Evolutionary conservation across 2,113 vertebrate genomes (phyloP).

Genomic region (Trochalopteron elliotii): DNA sequence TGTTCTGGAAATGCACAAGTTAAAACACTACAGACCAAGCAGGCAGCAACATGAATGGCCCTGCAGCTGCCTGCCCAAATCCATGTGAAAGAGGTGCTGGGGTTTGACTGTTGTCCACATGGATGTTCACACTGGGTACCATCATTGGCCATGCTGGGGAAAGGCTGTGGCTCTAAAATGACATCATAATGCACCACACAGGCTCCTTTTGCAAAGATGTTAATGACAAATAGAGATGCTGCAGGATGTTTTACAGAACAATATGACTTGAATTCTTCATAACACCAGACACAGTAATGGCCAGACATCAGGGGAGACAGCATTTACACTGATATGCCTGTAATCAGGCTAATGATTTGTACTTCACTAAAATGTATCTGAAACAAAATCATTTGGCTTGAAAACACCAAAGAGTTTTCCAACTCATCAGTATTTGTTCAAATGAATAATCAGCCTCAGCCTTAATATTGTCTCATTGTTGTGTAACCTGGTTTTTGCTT

Average conservation of each 20-base stretch:
- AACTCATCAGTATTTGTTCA: neutral
- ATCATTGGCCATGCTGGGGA: neutral
- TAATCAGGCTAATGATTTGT: constrained; percentile 9
- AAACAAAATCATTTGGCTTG: constrained; percentile 1
- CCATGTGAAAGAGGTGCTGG: neutral
- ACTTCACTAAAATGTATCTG: neutral
- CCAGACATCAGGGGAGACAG: neutral
- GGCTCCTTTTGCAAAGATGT: neutral
- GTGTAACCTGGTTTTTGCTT: neutral
- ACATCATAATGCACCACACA: neutral
- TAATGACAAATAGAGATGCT: neutral
- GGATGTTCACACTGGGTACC: neutral
- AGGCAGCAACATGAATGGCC: neutral
- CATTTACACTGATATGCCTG: neutral
- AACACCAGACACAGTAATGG: neutral
- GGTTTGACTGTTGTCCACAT: neutral
- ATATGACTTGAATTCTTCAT: neutral
- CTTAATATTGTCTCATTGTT: neutral
- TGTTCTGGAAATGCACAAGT: neutral
- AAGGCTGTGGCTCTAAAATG: neutral
- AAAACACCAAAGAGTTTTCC: neutral
- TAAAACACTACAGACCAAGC: neutral
- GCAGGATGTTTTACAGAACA: neutral
- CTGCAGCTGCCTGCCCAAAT: neutral
- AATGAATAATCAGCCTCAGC: neutral